Evolutionary conservation across 2,888 invertebrate species (phyloP), one percentile per base, ranked within the genome.

Genomic region (Euspilapteryx auroguttella): DNA sequence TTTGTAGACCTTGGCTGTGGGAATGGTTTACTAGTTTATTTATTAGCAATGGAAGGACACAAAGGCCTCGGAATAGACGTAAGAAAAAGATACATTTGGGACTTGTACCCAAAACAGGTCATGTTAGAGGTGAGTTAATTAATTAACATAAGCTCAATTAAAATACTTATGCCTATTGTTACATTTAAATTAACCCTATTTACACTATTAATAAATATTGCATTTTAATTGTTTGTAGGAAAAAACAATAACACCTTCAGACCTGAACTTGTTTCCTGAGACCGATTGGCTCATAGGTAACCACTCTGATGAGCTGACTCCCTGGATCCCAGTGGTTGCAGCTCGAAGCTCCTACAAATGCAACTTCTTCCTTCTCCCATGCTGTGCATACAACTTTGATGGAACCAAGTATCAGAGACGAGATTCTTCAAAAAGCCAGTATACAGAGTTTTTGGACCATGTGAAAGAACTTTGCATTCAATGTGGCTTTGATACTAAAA

Each of bases 291-390:
- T 99, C 28, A 94, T 99, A 53, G 99, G 98, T 28, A 99, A 99
- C 65, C 99, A 99, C 75, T 95, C 96, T 9, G 99, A 99, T 76
- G 98, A 99, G 57, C 66, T 99, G n/a, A 97, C 98, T 6, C 96
- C 97, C 1, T 99, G 98, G 98, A 86, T 99, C 44, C 95, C 98
- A 12, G 86, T 97, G 1, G 85, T 98, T 42, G 88, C 97, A 14
- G 83, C 92, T 0, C 79, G 80, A 31, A 87, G 88, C 64, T 87
- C 87, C 0, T 81, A 79, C 30, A 73, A 73, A 14, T 86, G 88
- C 32, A 86, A 85, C 32, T 95, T 88, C 51, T 96, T 98, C 52
- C 66, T 98, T 2, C 75, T 99, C 9, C 99, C 99, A 0, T 99
- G 99, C 55, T 99, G 99, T 61, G 84, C 91, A 0, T 94, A 82